A percentile compares a stretch with the other conserved stretches of the same genome.
Conservation (phyloP, 2,113 vertebrate genomes). For the Triplophysa dalaica region DNA sequence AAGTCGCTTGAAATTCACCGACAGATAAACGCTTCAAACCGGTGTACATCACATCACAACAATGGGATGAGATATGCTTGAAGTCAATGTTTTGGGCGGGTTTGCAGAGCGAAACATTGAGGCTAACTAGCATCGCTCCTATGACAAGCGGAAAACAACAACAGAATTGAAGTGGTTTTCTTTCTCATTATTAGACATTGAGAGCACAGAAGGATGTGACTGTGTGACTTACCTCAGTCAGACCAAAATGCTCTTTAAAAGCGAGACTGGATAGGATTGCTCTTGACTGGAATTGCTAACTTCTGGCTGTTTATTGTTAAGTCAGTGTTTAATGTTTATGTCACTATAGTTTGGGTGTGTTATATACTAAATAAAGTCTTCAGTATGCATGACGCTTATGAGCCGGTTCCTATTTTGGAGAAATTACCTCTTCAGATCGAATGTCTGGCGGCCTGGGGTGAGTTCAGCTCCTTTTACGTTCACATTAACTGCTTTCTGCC, state of each 20-base stretch:
- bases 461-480: conserved; percentile 55
- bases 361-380: conserved; percentile 1
- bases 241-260: background rate
- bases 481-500: background rate
- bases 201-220: background rate
- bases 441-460: conserved; percentile 94
- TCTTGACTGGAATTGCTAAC: background rate
- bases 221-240: background rate
- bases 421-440: conserved; percentile 96
- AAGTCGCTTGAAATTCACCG: background rate
- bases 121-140: background rate
- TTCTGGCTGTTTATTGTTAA: background rate
- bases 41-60: background rate
- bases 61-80: background rate
- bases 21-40: background rate
- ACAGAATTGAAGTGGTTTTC: background rate
- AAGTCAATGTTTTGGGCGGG: background rate
- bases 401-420: conserved; percentile 90
- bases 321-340: background rate
- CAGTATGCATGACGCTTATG: conserved; percentile 94
- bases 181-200: background rate
- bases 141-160: background rate
- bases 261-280: background rate
- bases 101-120: background rate
- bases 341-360: background rate